These are phyloP conservation scores for Sphinx pinastri DNA, from an alignment of 2,888 invertebrate genomes.

Conservation along the genomic window DNA sequence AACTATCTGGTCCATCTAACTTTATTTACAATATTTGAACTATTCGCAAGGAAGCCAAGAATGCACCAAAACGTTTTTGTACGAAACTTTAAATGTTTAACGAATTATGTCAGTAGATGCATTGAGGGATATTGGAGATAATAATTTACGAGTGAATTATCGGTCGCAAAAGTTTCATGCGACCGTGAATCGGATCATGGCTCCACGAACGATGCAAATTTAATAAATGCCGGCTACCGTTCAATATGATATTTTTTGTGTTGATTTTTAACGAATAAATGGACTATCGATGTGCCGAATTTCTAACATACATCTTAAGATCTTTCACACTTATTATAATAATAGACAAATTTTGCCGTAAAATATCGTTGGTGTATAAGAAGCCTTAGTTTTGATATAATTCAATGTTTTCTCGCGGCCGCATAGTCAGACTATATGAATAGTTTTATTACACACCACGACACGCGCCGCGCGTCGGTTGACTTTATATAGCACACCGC, in stretches of 20 bases:
- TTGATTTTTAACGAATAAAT: no score
- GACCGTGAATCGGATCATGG: not conserved
- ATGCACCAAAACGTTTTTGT: not conserved
- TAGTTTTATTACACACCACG: slow-evolving; percentile 26
- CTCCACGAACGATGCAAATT: not conserved
- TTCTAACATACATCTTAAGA: no score
- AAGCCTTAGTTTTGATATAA: slow-evolving; percentile 17
- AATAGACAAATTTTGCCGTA: not conserved
- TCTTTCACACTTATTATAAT: no score
- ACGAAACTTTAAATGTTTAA: no score
- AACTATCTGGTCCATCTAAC: not conserved
- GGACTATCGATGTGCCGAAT: no score
- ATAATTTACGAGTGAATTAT: not conserved
- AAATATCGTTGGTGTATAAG: not conserved
- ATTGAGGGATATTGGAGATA: not conserved
- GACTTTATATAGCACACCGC: slow-evolving; percentile 42
- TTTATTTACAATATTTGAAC: not conserved
- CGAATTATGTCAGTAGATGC: not conserved
- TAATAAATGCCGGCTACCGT: not conserved
- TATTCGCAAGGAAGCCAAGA: not conserved
- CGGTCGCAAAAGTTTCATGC: not conserved
- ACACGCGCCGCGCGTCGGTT: slow-evolving; percentile 39
- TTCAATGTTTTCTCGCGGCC: slow-evolving; percentile 12
- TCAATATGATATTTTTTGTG: no score
- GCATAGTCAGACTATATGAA: slow-evolving; percentile 27